These are phyloP conservation scores for Drosophila rellima DNA, from an alignment of 2,888 invertebrate genomes.

Conservation along the genomic window DNA sequence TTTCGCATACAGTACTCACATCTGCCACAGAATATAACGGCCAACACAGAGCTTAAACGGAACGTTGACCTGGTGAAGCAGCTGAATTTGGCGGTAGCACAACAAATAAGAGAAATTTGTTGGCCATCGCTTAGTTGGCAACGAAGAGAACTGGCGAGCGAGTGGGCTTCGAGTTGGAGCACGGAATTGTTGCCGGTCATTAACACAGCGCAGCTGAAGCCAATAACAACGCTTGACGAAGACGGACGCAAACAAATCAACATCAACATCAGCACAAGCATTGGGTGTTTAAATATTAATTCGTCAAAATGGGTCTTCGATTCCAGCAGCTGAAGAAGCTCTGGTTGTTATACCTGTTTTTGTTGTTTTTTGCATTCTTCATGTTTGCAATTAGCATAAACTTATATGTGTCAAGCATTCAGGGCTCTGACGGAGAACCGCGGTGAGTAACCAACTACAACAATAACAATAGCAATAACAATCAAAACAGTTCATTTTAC, in stretches of 20 bases:
- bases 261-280: constrained; percentile 6
- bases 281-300: constrained; percentile 39
- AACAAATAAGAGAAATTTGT: constrained; percentile 43
- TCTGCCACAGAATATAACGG: constrained; percentile 37
- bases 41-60: constrained; percentile 18
- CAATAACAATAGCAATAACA: constrained; percentile 6
- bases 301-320: constrained; percentile 80
- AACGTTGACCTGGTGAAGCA: constrained; percentile 19
- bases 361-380: constrained; percentile 85
- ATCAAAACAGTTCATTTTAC: constrained; percentile 21
- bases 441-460: constrained; percentile 62
- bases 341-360: constrained; percentile 85
- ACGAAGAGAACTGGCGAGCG: constrained; percentile 55
- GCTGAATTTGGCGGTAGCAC: constrained; percentile 24
- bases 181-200: constrained; percentile 56
- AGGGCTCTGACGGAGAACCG: constrained; percentile 59
- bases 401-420: constrained; percentile 84
- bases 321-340: constrained; percentile 84
- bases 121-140: constrained; percentile 47
- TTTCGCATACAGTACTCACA: constrained; percentile 38
- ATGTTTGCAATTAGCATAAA: constrained; percentile 86
- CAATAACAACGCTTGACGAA: constrained; percentile 47
- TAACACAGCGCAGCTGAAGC: constrained; percentile 47
- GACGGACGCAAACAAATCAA: constrained; percentile 13
- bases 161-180: constrained; percentile 15